Conservation (phyloP, 2,888 invertebrate genomes). For the Amiota minor region DNA sequence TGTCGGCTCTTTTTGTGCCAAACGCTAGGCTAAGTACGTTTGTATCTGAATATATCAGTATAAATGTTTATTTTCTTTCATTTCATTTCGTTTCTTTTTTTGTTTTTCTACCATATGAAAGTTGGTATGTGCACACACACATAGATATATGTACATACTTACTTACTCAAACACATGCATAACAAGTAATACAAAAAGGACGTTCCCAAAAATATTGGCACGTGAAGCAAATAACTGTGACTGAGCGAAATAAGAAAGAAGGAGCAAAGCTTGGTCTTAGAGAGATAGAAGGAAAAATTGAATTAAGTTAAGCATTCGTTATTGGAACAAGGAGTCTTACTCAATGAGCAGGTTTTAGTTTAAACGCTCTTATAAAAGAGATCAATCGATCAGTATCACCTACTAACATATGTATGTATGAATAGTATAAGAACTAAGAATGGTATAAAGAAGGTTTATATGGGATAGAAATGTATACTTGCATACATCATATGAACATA, state of each 20-base stretch:
- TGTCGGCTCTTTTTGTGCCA: conserved; percentile 44
- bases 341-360: too few relatives aligned
- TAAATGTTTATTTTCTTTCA: not conserved
- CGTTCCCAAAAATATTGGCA: conserved; percentile 37
- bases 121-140: conserved; percentile 10
- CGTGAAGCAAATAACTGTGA: conserved; percentile 45
- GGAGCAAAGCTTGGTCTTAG: too few relatives aligned
- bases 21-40: conserved; percentile 25
- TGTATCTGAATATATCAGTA: not conserved
- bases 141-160: not conserved
- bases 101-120: not conserved
- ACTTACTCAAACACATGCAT: conserved; percentile 9
- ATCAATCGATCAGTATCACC: too few relatives aligned
- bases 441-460: too few relatives aligned
- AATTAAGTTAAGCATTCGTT: too few relatives aligned
- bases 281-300: too few relatives aligned
- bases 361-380: too few relatives aligned
- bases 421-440: too few relatives aligned
- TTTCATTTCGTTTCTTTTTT: not conserved
- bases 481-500: too few relatives aligned
- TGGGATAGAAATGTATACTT: too few relatives aligned
- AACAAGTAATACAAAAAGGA: conserved; percentile 24
- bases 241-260: not conserved
- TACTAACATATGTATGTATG: too few relatives aligned
- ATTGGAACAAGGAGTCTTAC: too few relatives aligned